Evolutionary conservation across 2,888 invertebrate genomes (phyloP).

Genomic region (Miltochrista miniata): DNA sequence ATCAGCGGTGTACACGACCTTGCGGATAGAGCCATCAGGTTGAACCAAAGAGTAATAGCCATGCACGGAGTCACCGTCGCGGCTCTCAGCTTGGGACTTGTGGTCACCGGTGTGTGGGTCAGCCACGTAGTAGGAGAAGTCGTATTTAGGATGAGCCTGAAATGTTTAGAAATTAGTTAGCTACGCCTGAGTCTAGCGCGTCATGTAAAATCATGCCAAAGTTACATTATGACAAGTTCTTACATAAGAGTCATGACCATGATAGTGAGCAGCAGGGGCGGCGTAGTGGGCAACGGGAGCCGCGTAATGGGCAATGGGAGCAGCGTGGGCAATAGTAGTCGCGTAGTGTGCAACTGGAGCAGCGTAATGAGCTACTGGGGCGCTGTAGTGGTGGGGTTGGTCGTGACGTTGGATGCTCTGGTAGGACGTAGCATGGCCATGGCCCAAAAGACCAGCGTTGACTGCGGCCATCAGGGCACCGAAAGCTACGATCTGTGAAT

Average conservation of each 20-base stretch:
- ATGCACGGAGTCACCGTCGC: constrained; percentile 82
- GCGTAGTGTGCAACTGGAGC: constrained; percentile 27
- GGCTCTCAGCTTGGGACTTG: constrained; percentile 79
- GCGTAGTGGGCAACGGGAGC: constrained; percentile 33
- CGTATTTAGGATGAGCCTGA: constrained; percentile 70
- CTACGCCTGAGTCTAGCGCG: background rate
- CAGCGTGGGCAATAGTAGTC: no score
- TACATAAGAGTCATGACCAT: constrained; percentile 21
- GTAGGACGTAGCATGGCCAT: constrained; percentile 33
- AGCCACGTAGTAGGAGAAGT: constrained; percentile 79
- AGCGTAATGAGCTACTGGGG: no score
- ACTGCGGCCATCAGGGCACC: constrained; percentile 50
- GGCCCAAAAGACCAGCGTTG: constrained; percentile 46
- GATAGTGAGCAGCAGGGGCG: constrained; percentile 36
- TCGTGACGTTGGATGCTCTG: constrained; percentile 36
- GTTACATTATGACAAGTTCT: background rate
- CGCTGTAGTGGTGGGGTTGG: constrained; percentile 23
- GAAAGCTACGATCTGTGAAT: constrained; percentile 25
- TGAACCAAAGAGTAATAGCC: constrained; percentile 82
- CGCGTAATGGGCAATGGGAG: constrained; percentile 34
- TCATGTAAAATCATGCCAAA: no score
- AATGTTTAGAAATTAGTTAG: background rate
- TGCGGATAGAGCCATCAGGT: constrained; percentile 77
- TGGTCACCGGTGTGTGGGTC: constrained; percentile 84
- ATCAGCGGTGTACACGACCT: constrained; percentile 76